A percentile compares a stretch with the other conserved stretches of the same genome.
Evolutionary conservation across 2,888 invertebrate species (phyloP).

Genomic region (Catocala nupta): DNA sequence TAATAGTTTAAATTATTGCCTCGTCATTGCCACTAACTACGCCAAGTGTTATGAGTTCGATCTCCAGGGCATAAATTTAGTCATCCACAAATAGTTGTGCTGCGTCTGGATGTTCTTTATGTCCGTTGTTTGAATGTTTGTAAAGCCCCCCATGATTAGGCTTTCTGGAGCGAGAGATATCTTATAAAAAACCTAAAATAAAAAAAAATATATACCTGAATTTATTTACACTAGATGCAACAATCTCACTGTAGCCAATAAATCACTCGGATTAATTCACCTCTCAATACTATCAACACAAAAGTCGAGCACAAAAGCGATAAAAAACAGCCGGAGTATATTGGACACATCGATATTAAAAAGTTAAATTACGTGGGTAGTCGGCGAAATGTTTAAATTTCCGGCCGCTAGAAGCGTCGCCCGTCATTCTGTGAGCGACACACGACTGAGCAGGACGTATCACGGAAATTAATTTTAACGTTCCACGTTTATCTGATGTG

Average conservation of each 20-base stretch:
- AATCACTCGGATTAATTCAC: background rate
- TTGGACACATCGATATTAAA: conserved; percentile 37
- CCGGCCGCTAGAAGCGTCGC: conserved; percentile 49
- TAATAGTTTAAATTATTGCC: no score
- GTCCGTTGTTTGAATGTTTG: no score
- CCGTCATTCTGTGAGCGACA: conserved; percentile 48
- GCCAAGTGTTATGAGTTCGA: no score
- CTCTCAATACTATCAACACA: background rate
- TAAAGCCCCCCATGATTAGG: no score
- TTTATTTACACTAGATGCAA: no score
- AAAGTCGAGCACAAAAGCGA: background rate
- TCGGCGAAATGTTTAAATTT: conserved; percentile 66
- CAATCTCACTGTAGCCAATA: background rate
- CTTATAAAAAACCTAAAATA: no score
- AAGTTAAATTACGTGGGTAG: conserved; percentile 55
- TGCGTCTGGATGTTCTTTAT: no score
- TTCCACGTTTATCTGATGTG: conserved; percentile 38
- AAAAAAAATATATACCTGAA: no score
- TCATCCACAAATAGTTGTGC: no score
- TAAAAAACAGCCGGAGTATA: conserved; percentile 7
- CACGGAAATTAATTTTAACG: conserved; percentile 59
- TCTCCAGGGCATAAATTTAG: no score
- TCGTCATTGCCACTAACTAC: no score
- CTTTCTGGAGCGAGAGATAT: no score
- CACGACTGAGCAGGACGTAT: conserved; percentile 51